Evolutionary conservation across 1,140 invertebrate species (phyloP).

Genomic region (Drosophila ercepeae): DNA sequence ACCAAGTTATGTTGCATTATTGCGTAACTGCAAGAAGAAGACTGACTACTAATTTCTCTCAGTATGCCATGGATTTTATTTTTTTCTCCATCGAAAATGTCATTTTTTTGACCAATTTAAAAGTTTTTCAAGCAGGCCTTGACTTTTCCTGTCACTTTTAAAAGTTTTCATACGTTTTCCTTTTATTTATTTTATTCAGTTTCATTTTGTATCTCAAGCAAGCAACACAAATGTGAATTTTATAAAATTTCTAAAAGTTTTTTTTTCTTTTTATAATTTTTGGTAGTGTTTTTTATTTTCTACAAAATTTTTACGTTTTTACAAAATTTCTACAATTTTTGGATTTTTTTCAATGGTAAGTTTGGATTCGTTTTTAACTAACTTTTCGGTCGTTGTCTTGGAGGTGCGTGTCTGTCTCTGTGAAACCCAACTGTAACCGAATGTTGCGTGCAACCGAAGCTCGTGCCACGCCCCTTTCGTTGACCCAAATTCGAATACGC

Average conservation of each 20-base stretch:
- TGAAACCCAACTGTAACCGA: not conserved
- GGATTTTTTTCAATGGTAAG: not conserved
- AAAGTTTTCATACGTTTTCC: too few species aligned
- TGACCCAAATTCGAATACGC: slow-evolving; percentile 58
- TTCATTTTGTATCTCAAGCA: too few species aligned
- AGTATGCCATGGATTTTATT: not conserved
- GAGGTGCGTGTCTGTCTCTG: not conserved
- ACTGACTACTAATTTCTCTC: not conserved
- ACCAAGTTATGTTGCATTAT: not conserved
- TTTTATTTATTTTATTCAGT: too few species aligned
- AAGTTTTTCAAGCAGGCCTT: not conserved
- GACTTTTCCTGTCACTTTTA: too few species aligned
- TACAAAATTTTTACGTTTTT: too few species aligned
- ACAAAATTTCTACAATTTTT: not conserved
- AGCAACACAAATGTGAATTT: too few species aligned
- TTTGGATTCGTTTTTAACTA: not conserved
- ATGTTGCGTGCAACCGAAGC: slow-evolving; percentile 39
- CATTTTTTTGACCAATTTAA: too few species aligned
- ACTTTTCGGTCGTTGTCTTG: too few species aligned
- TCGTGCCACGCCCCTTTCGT: slow-evolving; percentile 62
- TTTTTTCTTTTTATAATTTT: too few species aligned
- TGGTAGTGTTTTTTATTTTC: too few species aligned
- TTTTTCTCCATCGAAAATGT: too few species aligned
- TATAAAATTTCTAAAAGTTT: too few species aligned
- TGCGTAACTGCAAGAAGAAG: not conserved